Conservation (phyloP, 2,888 invertebrate genomes). For the Leptinotarsa juncta region DNA sequence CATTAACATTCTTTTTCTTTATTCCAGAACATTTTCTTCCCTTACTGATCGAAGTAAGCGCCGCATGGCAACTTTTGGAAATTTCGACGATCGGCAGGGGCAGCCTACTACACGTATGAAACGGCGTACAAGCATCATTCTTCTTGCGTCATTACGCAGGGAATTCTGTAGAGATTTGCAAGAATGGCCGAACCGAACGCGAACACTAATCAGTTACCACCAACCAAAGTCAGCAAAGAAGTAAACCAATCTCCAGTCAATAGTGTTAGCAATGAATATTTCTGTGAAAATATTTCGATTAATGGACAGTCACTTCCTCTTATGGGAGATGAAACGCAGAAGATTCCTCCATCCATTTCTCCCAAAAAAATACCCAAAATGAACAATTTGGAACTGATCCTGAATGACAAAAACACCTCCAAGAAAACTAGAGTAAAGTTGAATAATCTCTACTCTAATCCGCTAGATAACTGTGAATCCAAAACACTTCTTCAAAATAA, state of each 20-base stretch:
- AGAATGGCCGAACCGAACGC: constrained; percentile 64
- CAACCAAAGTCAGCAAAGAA: constrained; percentile 44
- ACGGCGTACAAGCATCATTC: constrained; percentile 49
- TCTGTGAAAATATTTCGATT: constrained; percentile 22
- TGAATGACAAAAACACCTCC: constrained; percentile 48
- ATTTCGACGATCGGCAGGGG: constrained; percentile 54
- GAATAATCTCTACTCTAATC: constrained; percentile 47
- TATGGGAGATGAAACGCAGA: constrained; percentile 25
- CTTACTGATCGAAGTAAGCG: constrained; percentile 56
- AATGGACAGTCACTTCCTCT: constrained; percentile 26
- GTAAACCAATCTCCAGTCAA: constrained; percentile 43
- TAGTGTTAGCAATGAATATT: constrained; percentile 28
- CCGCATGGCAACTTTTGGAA: constrained; percentile 62
- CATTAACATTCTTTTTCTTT: constrained; percentile 28
- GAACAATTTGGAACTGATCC: constrained; percentile 43
- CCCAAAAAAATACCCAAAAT: constrained; percentile 34
- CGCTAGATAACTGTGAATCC: constrained; percentile 34
- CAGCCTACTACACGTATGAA: constrained; percentile 59
- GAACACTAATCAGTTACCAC: constrained; percentile 51
- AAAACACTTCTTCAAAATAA: constrained; percentile 34
- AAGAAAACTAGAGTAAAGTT: constrained; percentile 44
- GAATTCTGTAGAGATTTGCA: constrained; percentile 61
- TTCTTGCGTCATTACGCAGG: constrained; percentile 62
- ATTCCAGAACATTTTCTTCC: constrained; percentile 58
- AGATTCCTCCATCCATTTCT: constrained; percentile 24